Conservation (phyloP, 92 coral and sea anemone genomes). For the Hydrozoanthus gracilis region DNA sequence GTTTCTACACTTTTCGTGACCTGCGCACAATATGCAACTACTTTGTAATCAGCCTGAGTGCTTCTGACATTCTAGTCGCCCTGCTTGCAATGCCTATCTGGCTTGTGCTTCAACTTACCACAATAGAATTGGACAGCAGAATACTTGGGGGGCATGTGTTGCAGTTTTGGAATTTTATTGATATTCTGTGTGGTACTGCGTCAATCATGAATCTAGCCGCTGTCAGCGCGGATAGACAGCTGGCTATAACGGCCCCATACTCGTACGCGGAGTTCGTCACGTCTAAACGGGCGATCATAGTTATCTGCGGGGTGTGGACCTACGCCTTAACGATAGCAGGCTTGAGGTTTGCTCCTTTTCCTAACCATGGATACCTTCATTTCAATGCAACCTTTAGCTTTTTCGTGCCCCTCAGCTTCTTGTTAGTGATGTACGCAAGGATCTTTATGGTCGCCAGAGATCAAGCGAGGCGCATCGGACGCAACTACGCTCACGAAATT, state of each 20-base stretch:
- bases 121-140: slow-evolving; percentile 51
- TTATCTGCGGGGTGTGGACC: slow-evolving; percentile 78
- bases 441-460: slow-evolving; percentile 91
- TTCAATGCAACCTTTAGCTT: slow-evolving; percentile 77
- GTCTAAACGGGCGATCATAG: slow-evolving; percentile 75
- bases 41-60: slow-evolving; percentile 85
- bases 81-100: slow-evolving; percentile 88
- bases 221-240: slow-evolving; percentile 90
- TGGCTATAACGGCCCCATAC: slow-evolving; percentile 93
- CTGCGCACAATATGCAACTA: slow-evolving; percentile 94
- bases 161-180: slow-evolving; percentile 77
- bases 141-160: slow-evolving; percentile 37
- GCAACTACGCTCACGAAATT: slow-evolving; percentile 84
- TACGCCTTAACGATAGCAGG: slow-evolving; percentile 76
- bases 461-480: slow-evolving; percentile 85
- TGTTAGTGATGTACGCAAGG: slow-evolving; percentile 87
- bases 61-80: slow-evolving; percentile 90
- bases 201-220: slow-evolving; percentile 88
- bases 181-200: slow-evolving; percentile 82
- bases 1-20: slow-evolving; percentile 89
- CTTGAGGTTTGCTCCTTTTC: slow-evolving; percentile 48
- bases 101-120: slow-evolving; percentile 76
- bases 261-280: slow-evolving; percentile 84
- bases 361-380: slow-evolving; percentile 62
- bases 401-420: slow-evolving; percentile 74